phyloP scores from a whole-genome alignment of 2,113 vertebrate species.

The Notarius lentiginosus region DNA sequence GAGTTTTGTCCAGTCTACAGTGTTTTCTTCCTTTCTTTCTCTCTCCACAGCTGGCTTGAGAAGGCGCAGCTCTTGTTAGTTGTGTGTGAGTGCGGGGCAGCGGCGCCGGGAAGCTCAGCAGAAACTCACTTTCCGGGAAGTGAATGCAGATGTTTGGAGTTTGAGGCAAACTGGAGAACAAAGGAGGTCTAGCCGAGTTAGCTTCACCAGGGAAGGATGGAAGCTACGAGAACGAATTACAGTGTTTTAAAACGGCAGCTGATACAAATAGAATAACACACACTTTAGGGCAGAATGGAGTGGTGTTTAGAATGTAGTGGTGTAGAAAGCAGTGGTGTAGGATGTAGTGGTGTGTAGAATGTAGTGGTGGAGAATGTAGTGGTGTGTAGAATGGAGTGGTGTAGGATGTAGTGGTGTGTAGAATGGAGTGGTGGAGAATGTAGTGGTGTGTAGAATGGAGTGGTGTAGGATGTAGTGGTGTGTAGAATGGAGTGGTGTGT shows the following conservation, averaged over 20 bases:
- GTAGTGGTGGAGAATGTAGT: no score
- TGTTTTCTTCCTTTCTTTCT: background rate
- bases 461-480: no score
- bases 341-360: no score
- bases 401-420: no score
- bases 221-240: background rate
- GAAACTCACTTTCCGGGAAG: slow-evolving; percentile 28
- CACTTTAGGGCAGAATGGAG: background rate
- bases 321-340: no score
- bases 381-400: no score
- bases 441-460: no score
- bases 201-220: background rate
- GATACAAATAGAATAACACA: background rate
- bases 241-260: background rate
- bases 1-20: slow-evolving; percentile 55
- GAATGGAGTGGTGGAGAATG: no score
- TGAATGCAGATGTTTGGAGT: slow-evolving; percentile 58
- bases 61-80: background rate
- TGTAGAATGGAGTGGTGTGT: no score
- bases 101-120: slow-evolving; percentile 57
- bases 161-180: slow-evolving; percentile 36
- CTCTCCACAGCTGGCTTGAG: background rate
- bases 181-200: slow-evolving; percentile 50
- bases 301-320: no score
- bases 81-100: slow-evolving; percentile 53